Base-by-base conservation (phyloP, 2,797 vertebrate genomes). In the Knipowitschia caucasica region DNA sequence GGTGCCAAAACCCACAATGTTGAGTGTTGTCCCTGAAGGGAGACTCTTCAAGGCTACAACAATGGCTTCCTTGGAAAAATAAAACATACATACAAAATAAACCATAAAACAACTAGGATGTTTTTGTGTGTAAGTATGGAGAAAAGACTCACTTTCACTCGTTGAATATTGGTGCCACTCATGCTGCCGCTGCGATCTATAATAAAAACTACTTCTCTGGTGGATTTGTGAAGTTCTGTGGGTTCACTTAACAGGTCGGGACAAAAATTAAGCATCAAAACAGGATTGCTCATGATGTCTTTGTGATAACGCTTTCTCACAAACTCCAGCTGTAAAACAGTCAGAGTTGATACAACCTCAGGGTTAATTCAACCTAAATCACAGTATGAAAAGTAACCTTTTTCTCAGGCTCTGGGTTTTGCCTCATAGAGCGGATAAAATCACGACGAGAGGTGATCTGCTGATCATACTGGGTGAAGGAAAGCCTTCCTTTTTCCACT, bases 251-350 rank as follows among this genome's bases (percentile, higher is more conserved):
- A 85, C 53, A 89, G 73, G 68, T 79, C 87, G 0, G 95, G 97
- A 73, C 95, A 98, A 89, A 99, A 98, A 79, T 97, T 98, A 53
- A 99, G 90, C 94, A 94, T 94, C 89, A 99, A 64, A 59, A 98
- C 94, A 0, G 97, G 96, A 79, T 93, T 98, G 74, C 82, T 82
- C 67, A 93, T 86, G 65, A 99, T 93, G 77, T 99, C 97, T 63
- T 98, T 99, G 83, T 99, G 96, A 82, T 96, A 92, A 9, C 96
- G 92, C 62, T 92, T 95, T 77, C 94, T 89, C 62, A 98, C 85
- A 5, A 97, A 98, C 79, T 94, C 93, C 75, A 95, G 80, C 97
- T 98, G 61, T 34, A 49, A 53, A 55, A 29, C 10, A n/a, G n/a
- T n/a, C n/a, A n/a, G n/a, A n/a, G n/a, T n/a, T n/a, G 10, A 11